These are phyloP conservation scores for Synanthedon myopaeformis DNA, from an alignment of 2,888 invertebrate species.

Conservation along the genomic window DNA sequence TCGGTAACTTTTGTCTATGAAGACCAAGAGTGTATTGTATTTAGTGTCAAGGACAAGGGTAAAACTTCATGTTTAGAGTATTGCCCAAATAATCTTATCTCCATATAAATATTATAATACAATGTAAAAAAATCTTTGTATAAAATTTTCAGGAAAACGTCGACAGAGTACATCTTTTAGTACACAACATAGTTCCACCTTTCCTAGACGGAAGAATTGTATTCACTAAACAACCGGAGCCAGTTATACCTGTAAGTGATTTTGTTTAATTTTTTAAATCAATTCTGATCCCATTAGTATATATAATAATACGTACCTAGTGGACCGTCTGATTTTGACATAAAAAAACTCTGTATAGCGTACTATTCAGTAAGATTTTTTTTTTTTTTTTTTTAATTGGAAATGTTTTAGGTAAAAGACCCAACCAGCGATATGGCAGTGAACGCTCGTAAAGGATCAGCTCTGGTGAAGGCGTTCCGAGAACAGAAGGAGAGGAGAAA, in stretches of 20 bases:
- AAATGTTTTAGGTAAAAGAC: constrained; percentile 75
- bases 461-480: constrained; percentile 88
- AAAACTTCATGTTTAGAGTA: too few relatives aligned
- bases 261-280: not conserved
- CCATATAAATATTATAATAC: too few relatives aligned
- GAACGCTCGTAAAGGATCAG: constrained; percentile 93
- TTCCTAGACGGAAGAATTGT: constrained; percentile 98
- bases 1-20: too few relatives aligned
- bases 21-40: too few relatives aligned
- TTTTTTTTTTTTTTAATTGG: too few relatives aligned
- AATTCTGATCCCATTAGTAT: not conserved
- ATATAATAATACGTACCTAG: not conserved
- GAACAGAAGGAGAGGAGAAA: constrained; percentile 97
- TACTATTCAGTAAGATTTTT: too few relatives aligned
- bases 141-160: constrained; percentile 76
- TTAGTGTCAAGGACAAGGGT: too few relatives aligned
- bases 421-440: constrained; percentile 98
- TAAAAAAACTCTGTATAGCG: too few relatives aligned
- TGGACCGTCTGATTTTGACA: too few relatives aligned
- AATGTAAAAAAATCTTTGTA: too few relatives aligned
- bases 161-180: constrained; percentile 93
- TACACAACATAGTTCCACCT: constrained; percentile 98
- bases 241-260: constrained; percentile 90
- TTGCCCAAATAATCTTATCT: too few relatives aligned
- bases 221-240: constrained; percentile 98